A percentile compares a stretch with the other conserved stretches of the same genome.
Evolutionary conservation across 1,140 invertebrate species (phyloP).

Genomic region (Aphaenogaster floridana): DNA sequence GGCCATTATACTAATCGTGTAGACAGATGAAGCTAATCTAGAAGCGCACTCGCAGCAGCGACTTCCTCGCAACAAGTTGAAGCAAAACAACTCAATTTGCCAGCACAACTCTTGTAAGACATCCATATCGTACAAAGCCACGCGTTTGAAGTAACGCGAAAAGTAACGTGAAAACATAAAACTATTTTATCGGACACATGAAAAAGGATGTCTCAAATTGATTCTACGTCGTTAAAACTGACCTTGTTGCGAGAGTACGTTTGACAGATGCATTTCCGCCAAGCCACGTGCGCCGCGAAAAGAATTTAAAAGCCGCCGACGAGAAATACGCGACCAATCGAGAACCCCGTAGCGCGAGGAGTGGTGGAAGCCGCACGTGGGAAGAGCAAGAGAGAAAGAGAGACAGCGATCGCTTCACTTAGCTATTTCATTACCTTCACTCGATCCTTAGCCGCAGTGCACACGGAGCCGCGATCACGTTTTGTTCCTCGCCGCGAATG

Average conservation of each 20-base stretch:
- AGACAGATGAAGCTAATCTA: constrained; percentile 24
- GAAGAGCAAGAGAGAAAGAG: constrained; percentile 43
- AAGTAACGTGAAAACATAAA: not conserved
- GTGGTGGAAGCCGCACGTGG: constrained; percentile 56
- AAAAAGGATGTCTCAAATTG: too few relatives aligned
- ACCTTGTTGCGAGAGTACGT: not conserved
- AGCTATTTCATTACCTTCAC: constrained; percentile 79
- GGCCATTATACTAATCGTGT: not conserved
- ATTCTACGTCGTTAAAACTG: not conserved
- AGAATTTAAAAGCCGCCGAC: constrained; percentile 18
- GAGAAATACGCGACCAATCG: constrained; percentile 45
- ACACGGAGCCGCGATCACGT: constrained; percentile 68
- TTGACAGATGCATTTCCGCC: constrained; percentile 27
- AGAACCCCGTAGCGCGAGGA: constrained; percentile 30
- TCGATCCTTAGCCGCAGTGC: constrained; percentile 75
- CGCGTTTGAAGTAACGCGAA: not conserved
- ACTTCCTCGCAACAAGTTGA: not conserved
- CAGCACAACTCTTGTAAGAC: not conserved
- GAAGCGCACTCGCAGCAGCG: not conserved
- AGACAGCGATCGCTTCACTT: constrained; percentile 69
- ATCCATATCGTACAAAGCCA: not conserved
- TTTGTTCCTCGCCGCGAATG: constrained; percentile 26
- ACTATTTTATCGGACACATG: too few relatives aligned
- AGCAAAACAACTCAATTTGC: not conserved
- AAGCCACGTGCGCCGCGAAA: constrained; percentile 18